Evolutionary conservation across 2,888 invertebrate species (phyloP), one percentile per base, ranked within the genome.

Genomic region (Candidula unifasciata): DNA sequence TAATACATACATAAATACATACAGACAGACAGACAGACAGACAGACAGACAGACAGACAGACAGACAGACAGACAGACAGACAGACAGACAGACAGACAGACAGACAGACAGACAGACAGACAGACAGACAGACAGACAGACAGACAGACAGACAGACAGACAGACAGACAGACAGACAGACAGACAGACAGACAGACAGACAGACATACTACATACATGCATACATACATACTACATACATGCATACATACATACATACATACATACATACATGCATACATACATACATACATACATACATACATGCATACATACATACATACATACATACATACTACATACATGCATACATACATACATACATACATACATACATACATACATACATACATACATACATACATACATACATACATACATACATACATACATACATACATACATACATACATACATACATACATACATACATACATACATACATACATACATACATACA

Each of bases 381-480:
- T n/a, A n/a, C n/a, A n/a, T n/a, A n/a, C n/a, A n/a, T n/a, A n/a
- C n/a, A n/a, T n/a, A n/a, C n/a, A n/a, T n/a, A n/a, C n/a, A n/a
- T n/a, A n/a, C n/a, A n/a, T n/a, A 44, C 44, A 44, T 10, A 44
- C 44, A 44, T 10, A 44, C 44, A 44, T 13, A 44, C 13, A 44
- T 44, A 44, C 44, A 44, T 6, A 44, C 44, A 44, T 44, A 13
- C 44, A 13, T 44, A 44, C 44, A 13, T 21, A 3, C 60, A 60
- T 21, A n/a, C 27, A 68, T 30, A 80, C 24, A 8, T 13, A 44
- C 74, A 74, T 8, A 24, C 74, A 57, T 37, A 35, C 57, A 57
- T 60, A 54, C 57, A 78, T 54, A 78, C 78, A 57, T 27, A 78
- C 27, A 57, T 27, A 57, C 3, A 57, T 60, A 57, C 78, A 57